Evolutionary conservation across 2,797 vertebrate species (phyloP).

Genomic region (Catharus ustulatus): DNA sequence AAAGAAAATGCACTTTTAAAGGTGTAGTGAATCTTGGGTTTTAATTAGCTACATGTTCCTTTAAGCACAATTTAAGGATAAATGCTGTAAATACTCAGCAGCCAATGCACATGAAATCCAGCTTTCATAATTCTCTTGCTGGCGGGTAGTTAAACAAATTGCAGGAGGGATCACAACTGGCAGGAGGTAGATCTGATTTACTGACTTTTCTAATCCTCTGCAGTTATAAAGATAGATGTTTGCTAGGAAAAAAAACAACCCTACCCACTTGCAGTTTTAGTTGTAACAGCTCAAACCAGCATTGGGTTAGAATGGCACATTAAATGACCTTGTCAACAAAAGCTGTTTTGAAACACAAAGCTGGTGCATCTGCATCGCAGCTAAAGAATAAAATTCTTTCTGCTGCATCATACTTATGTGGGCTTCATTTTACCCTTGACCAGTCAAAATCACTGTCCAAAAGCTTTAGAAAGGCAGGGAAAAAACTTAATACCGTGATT

Average conservation of each 20-base stretch:
- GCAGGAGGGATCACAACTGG: slow-evolving; percentile 2
- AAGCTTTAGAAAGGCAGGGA: slow-evolving; percentile 47
- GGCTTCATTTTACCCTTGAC: slow-evolving; percentile 41
- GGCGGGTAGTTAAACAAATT: slow-evolving; percentile 47
- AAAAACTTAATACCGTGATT: slow-evolving; percentile 28
- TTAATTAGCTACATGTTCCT: slow-evolving; percentile 1
- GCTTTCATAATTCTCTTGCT: slow-evolving; percentile 24
- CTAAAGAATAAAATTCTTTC: slow-evolving; percentile 41
- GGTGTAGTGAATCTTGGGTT: not conserved
- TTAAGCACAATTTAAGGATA: slow-evolving; percentile 27
- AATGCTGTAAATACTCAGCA: slow-evolving; percentile 17
- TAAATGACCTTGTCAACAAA: slow-evolving; percentile 36
- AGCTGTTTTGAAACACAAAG: slow-evolving; percentile 50
- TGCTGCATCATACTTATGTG: slow-evolving; percentile 15
- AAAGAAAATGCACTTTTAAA: not conserved
- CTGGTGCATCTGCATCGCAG: not conserved
- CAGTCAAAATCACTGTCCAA: slow-evolving; percentile 1
- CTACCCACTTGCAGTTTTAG: not conserved
- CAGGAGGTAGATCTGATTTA: slow-evolving; percentile 40
- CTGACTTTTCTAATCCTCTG: not conserved
- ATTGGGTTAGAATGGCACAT: not conserved
- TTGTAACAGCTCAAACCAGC: not conserved
- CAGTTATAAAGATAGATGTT: not conserved
- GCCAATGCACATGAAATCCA: not conserved
- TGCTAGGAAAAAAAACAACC: not conserved